phyloP scores from a whole-genome alignment of 2,888 invertebrate species.

The Lycocerus yunnanus region DNA sequence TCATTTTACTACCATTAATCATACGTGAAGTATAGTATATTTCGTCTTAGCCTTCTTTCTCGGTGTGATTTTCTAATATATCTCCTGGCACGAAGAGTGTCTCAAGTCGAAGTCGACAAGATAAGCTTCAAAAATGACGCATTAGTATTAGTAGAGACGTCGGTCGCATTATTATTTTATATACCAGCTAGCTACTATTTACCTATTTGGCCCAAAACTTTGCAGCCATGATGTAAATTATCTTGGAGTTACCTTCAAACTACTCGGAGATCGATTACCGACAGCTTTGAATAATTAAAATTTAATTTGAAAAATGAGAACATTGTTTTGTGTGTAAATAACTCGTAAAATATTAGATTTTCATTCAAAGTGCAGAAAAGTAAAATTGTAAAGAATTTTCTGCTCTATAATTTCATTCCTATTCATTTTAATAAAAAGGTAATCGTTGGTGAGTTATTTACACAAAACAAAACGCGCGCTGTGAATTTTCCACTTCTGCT shows the following conservation, averaged over 20 bases:
- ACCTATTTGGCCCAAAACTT: background rate
- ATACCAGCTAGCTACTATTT: background rate
- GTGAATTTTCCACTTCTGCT: background rate
- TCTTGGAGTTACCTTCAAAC: background rate
- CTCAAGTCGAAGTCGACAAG: slow-evolving; percentile 28
- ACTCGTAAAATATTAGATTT: background rate
- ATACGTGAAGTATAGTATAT: slow-evolving; percentile 24
- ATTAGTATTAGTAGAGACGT: slow-evolving; percentile 29
- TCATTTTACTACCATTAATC: slow-evolving; percentile 21
- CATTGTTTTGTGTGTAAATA: background rate
- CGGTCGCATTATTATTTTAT: slow-evolving; percentile 7
- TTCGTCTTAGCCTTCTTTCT: slow-evolving; percentile 25
- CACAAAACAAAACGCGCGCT: background rate
- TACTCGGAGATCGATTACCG: background rate
- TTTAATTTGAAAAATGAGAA: background rate
- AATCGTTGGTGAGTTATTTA: background rate
- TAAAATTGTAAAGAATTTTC: background rate
- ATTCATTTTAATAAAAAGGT: background rate
- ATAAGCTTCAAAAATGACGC: slow-evolving; percentile 29
- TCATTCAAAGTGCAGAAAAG: background rate
- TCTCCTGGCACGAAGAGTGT: slow-evolving; percentile 23
- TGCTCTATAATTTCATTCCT: background rate
- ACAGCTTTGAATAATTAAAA: background rate
- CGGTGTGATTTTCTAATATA: slow-evolving; percentile 23
- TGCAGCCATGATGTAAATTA: background rate